These are phyloP conservation scores for Sebastes alutus DNA, from an alignment of 2,797 vertebrate species.

Conservation along the genomic window DNA sequence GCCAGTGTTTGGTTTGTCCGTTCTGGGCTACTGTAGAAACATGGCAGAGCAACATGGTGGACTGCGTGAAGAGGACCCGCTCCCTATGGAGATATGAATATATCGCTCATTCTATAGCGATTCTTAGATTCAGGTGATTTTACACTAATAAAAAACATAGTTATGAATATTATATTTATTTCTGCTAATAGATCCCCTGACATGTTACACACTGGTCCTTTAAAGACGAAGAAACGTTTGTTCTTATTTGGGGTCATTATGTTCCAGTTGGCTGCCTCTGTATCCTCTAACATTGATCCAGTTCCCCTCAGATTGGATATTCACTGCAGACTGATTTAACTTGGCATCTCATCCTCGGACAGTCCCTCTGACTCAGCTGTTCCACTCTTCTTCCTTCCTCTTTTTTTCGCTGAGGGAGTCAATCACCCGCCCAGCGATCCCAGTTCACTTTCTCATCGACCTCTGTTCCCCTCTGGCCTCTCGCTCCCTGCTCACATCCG, in stretches of 20 bases:
- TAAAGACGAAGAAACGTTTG: slow-evolving; percentile 16
- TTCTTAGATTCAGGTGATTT: too few species aligned
- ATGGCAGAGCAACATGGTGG: too few species aligned
- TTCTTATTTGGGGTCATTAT: slow-evolving; percentile 19
- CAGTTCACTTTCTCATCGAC: slow-evolving; percentile 16
- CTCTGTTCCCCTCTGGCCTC: background rate
- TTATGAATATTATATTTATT: too few species aligned
- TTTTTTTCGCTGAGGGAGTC: slow-evolving; percentile 10
- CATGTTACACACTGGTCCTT: background rate
- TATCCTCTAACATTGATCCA: slow-evolving; percentile 31
- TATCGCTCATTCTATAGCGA: too few species aligned
- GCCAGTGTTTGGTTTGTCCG: too few species aligned
- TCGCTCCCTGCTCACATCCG: background rate
- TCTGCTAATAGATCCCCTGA: too few species aligned
- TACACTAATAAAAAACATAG: too few species aligned
- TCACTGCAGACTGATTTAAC: slow-evolving; percentile 37
- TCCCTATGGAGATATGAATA: too few species aligned
- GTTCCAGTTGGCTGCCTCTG: slow-evolving; percentile 32
- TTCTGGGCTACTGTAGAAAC: too few species aligned
- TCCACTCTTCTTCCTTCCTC: slow-evolving; percentile 46
- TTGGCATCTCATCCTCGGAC: slow-evolving; percentile 41
- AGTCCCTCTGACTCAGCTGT: slow-evolving; percentile 60
- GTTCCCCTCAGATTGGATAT: slow-evolving; percentile 39
- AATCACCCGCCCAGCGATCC: background rate
- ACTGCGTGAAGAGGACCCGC: too few species aligned